Percentiles rank a stretch among this genome's conserved stretches.
Evolutionary conservation across 2,113 vertebrate species (phyloP).

Genomic region (Ifrita kowaldi): DNA sequence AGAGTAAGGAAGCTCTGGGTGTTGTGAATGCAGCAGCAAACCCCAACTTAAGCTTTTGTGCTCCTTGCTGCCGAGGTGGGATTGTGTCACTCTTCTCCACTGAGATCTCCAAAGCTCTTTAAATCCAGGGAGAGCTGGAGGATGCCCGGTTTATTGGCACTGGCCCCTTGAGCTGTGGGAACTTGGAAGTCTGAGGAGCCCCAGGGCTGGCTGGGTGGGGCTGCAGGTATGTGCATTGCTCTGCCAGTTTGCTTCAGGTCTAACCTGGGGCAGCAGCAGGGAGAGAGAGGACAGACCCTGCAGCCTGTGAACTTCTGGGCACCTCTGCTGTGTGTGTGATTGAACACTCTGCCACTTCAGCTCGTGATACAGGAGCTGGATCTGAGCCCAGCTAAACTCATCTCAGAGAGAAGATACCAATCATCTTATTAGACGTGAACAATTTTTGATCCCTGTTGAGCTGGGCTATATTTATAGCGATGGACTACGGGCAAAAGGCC

Average conservation of each 20-base stretch:
- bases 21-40: background rate
- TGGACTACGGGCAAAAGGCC: background rate
- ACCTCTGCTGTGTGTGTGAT: background rate
- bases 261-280: background rate
- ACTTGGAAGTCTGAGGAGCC: background rate
- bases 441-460: background rate
- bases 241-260: background rate
- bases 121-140: background rate
- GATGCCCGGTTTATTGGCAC: fast-evolving
- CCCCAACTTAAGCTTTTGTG: background rate
- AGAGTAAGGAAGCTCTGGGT: background rate
- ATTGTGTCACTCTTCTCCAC: background rate
- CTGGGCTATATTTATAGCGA: background rate
- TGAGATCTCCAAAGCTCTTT: background rate
- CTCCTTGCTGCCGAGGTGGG: background rate
- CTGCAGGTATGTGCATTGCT: background rate
- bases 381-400: background rate
- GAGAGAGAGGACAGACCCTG: background rate
- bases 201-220: background rate
- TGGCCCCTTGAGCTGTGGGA: background rate
- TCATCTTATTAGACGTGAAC: background rate
- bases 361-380: background rate
- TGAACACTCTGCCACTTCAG: background rate
- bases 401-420: background rate
- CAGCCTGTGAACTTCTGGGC: background rate